Percentiles rank a stretch among this genome's conserved stretches.
These are phyloP conservation scores for Spodoptera frugiperda DNA, from an alignment of 1,140 invertebrate species.

Conservation along the genomic window DNA sequence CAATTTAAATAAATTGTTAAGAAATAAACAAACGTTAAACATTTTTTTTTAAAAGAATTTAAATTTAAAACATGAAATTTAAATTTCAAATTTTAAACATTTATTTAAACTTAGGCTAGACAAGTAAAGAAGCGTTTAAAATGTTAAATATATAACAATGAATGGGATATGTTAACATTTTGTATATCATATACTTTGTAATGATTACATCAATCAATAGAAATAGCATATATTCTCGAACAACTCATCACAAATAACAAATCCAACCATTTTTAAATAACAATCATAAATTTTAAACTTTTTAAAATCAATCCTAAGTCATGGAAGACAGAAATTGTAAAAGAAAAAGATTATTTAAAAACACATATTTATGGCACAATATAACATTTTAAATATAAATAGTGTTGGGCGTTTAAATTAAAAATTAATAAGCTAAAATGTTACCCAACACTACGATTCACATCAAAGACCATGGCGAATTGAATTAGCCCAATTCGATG, in stretches of 20 bases:
- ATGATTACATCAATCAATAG: conserved; percentile 36
- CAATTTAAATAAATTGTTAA: conserved; percentile 44
- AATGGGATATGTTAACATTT: conserved; percentile 69
- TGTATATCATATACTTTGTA: conserved; percentile 54
- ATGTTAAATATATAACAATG: conserved; percentile 51
- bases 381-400: conserved; percentile 31
- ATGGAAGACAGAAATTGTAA: conserved; percentile 50
- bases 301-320: conserved; percentile 27
- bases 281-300: conserved; percentile 15
- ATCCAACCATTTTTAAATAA: conserved; percentile 10
- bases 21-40: not conserved
- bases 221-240: conserved; percentile 36
- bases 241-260: conserved; percentile 23
- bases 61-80: conserved; percentile 22
- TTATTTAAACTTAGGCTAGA: conserved; percentile 46
- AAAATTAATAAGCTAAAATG: conserved; percentile 34
- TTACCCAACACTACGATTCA: conserved; percentile 8
- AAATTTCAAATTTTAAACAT: not conserved
- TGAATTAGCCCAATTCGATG: conserved; percentile 7
- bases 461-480: conserved; percentile 38
- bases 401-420: conserved; percentile 31
- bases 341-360: conserved; percentile 20
- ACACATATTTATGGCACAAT: conserved; percentile 45
- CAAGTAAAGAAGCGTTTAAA: conserved; percentile 43
- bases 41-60: conserved; percentile 1